Conservation (phyloP, 2,888 invertebrate species). For the Cheilosia vulpina region DNA sequence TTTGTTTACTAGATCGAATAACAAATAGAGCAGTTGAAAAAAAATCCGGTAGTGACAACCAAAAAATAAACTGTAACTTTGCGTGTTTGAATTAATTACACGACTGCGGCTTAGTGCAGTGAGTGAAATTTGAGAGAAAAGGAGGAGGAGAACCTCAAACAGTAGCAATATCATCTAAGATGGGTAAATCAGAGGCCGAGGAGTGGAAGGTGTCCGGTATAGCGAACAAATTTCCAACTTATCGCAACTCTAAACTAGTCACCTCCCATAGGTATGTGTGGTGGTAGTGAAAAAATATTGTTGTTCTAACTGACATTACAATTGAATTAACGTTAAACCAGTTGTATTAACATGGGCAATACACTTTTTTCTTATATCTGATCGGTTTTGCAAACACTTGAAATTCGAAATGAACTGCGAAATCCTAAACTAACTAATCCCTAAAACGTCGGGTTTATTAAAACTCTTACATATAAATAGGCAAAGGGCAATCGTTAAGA, state of each 20-base stretch:
- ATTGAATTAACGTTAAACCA: too few relatives aligned
- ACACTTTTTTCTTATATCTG: too few relatives aligned
- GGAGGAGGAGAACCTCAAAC: neutral
- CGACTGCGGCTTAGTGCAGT: neutral
- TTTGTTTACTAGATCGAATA: neutral
- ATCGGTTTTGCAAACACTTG: too few relatives aligned
- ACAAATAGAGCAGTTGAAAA: neutral
- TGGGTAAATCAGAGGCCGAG: conserved; percentile 61
- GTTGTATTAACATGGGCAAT: too few relatives aligned
- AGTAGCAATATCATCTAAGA: neutral
- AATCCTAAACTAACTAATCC: too few relatives aligned
- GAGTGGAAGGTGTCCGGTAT: conserved; percentile 81
- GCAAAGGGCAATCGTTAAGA: too few relatives aligned
- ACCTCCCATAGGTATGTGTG: conserved; percentile 79
- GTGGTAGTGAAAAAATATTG: neutral
- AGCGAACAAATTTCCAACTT: conserved; percentile 82
- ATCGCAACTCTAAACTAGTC: conserved; percentile 80
- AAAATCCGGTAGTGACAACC: conserved; percentile 21
- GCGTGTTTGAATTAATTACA: conserved; percentile 27
- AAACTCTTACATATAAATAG: too few relatives aligned
- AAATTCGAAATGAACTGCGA: too few relatives aligned
- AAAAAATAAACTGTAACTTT: neutral
- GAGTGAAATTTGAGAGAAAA: conserved; percentile 4
- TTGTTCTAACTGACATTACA: too few relatives aligned
- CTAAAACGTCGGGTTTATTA: too few relatives aligned